Evolutionary conservation across 2,113 vertebrate species (phyloP).

Genomic region (Notiomystis cincta): DNA sequence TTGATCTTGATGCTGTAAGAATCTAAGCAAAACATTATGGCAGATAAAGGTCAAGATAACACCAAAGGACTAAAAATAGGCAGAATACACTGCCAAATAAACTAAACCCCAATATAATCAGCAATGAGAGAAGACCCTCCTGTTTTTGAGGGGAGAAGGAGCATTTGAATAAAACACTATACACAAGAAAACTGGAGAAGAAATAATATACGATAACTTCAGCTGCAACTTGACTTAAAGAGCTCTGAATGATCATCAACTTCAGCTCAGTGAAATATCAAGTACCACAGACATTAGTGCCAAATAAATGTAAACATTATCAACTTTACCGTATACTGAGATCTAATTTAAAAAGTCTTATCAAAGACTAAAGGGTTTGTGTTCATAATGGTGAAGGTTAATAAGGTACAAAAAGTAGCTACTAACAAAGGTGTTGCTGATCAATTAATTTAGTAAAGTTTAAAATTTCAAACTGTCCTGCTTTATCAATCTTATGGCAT

Average conservation of each 20-base stretch:
- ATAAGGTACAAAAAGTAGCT: not conserved
- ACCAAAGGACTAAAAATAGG: not conserved
- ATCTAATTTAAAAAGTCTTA: not conserved
- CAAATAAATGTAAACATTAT: not conserved
- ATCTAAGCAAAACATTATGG: not conserved
- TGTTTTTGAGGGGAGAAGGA: rapidly evolving
- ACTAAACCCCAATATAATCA: not conserved
- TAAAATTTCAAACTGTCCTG: not conserved
- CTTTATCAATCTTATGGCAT: not conserved
- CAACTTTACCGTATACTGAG: not conserved
- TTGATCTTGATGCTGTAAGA: not conserved
- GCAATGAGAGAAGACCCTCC: not conserved
- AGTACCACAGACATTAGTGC: not conserved
- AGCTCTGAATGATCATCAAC: not conserved
- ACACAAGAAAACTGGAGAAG: not conserved
- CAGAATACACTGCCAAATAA: not conserved
- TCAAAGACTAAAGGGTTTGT: not conserved
- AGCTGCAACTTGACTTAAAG: not conserved
- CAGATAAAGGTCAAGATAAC: not conserved
- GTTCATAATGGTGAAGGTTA: not conserved
- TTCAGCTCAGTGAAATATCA: not conserved
- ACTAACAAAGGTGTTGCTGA: not conserved
- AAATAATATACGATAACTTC: not conserved
- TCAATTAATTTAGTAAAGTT: not conserved
- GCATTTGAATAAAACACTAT: not conserved